Base-by-base conservation (phyloP, 1,140 invertebrate species). In the Ceratoteleas bidentatus region DNA sequence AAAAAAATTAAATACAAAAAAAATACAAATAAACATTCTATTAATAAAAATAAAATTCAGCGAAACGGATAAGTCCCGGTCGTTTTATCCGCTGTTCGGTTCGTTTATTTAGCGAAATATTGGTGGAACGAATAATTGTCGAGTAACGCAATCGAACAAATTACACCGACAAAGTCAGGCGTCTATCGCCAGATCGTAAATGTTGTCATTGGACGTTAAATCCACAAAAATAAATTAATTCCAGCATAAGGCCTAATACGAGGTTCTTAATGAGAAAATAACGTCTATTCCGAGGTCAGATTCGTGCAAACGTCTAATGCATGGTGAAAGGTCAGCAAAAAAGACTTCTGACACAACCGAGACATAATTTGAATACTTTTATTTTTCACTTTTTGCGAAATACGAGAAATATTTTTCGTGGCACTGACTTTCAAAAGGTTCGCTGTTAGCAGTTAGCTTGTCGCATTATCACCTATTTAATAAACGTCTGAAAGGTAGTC, bases 251-350 rank as follows among this genome's bases (percentile, higher is more conserved):
- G 7, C 36, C 43, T 24, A 14, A 13, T 14, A 33, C n/a, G n/a
- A n/a, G n/a, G 49, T 66, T 68, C 61, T 68, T 72, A 80, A 68
- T 73, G 69, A 80, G 62, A 73, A 62, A 68, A 80, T 73, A 57
- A 56, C 62, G 13, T 15, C 16, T 45, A 73, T 14, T 56, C 52
- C 62, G 62, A 80, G 68, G 76, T 72, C 69, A 60, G 15, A 72
- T 65, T 58, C 32, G 61, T 66, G 68, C 64, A 79, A 61, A 79
- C 52, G 74, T 78, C 15, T 69, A 61, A 43, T 45, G 50, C 54
- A 50, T 61, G 38, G 56, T 72, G 68, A 72, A 79, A 79, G 76
- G 76, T 79, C 76, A 66, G 40, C 13, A 65, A 64, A 72, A 79
- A 72, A 47, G 53, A 58, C 32, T 33, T 52, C 45, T 50, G 43